Percentiles rank a stretch among this genome's conserved stretches.
These are phyloP conservation scores for Drosophila melanosoma DNA, from an alignment of 2,888 invertebrate genomes.

Conservation along the genomic window DNA sequence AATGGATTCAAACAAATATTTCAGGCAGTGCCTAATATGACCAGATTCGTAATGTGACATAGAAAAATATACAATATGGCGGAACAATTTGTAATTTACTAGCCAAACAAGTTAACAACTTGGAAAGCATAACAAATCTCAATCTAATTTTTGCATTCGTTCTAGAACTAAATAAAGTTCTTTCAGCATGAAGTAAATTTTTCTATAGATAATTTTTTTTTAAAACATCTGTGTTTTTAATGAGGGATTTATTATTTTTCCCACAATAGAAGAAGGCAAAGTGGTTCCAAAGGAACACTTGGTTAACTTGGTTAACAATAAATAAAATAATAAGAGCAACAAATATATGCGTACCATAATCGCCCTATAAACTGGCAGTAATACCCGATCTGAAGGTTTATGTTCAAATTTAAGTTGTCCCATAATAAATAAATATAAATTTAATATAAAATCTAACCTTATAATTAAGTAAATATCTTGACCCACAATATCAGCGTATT, in stretches of 20 bases:
- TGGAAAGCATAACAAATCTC: neutral
- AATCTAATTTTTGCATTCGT: neutral
- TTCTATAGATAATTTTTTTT: neutral
- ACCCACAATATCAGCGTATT: neutral
- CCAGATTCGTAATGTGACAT: neutral
- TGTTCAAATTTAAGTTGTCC: neutral
- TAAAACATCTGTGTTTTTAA: neutral
- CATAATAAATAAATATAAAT: neutral
- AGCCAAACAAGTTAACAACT: neutral
- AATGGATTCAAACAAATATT: neutral
- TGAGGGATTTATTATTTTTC: neutral
- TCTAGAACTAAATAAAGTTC: neutral
- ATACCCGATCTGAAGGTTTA: neutral
- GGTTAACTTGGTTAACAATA: neutral
- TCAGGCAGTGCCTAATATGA: neutral
- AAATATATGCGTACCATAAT: neutral
- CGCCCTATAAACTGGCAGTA: neutral
- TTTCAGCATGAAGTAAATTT: neutral
- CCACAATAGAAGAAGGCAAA: neutral
- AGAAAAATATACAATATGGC: neutral
- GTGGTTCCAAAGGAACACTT: neutral
- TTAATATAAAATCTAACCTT: neutral
- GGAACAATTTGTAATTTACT: neutral
- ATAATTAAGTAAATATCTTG: slow-evolving; percentile 4
- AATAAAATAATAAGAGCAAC: neutral